Base-by-base conservation (phyloP, 2,888 invertebrate genomes). In the Drosophila barbarae region DNA sequence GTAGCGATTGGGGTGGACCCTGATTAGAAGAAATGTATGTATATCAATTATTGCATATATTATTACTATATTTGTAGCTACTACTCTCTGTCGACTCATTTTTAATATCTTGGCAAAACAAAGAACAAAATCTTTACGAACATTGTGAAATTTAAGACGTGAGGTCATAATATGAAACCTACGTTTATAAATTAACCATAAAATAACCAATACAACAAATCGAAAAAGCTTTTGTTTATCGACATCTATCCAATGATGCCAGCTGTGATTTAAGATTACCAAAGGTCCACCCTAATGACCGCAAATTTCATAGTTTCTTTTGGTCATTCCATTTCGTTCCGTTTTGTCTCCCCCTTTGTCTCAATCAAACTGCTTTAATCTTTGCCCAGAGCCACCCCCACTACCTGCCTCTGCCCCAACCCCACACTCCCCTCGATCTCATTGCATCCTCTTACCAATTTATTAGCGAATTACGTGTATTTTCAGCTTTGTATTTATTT, bases 351-450 rank as follows among this genome's bases (percentile, higher is more conserved):
- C 54, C 76, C 76, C 84, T 76, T 76, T 79, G 84, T 79, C 72
- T 84, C 74, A 84, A 82, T 82, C 65, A 78, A 76, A 77, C 49
- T 44, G 69, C 67, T 76, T 76, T 84, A 82, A 84, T 79, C 80
- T 84, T 84, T 79, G 74, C 72, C 67, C 84, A 61, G 69, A 57
- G 63, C 68, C 69, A 58, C 41, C 47, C 65, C 63, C 52, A 50
- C 57, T 30, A 41, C 50, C 7, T 51, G 28, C 28, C 55, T 21
- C 36, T 30, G 46, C 36, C 53, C 5, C 50, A 9, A 26, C 30
- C n/a, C 18, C 21, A 3, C 15, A 12, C 44, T 15, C 18, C 39
- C 28, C 21, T 35, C n/a, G 9, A 26, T 32, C 28, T 15, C 46
- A 30, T 59, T 61, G 32, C 46, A 21, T 47, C 58, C 58, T 72